Conservation (phyloP, 2,888 invertebrate genomes). For the Ectemnius cavifrons region DNA sequence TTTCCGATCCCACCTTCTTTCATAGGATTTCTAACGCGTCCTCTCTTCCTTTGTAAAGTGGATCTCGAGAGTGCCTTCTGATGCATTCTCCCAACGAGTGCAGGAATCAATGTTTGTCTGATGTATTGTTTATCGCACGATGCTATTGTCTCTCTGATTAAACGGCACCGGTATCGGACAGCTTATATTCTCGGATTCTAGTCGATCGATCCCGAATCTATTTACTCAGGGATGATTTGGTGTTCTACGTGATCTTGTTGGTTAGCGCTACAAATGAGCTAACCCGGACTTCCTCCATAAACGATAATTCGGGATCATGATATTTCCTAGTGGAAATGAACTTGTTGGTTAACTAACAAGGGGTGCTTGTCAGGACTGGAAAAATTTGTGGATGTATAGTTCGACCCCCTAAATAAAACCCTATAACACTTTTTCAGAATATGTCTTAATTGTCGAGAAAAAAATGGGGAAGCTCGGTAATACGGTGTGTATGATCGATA, state of each 20-base stretch:
- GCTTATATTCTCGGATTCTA: neutral
- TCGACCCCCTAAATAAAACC: too few species aligned
- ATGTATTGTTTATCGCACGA: neutral
- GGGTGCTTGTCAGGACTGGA: too few species aligned
- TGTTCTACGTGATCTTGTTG: neutral
- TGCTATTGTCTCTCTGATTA: neutral
- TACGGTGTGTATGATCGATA: too few species aligned
- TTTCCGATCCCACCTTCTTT: neutral
- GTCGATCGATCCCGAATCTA: neutral
- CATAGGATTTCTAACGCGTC: neutral
- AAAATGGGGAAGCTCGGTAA: too few species aligned
- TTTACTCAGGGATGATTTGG: neutral
- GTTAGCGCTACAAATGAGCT: neutral
- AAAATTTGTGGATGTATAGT: too few species aligned
- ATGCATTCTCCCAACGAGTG: neutral
- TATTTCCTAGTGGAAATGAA: neutral
- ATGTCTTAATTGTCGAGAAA: too few species aligned
- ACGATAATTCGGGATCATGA: neutral
- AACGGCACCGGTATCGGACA: neutral
- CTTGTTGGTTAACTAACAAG: neutral
- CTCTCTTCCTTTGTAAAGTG: neutral
- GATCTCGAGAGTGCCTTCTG: neutral
- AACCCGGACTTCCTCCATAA: neutral
- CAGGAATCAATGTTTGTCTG: neutral
- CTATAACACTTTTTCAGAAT: too few species aligned